phyloP scores from a whole-genome alignment of 2,888 invertebrate genomes.

The Rugalucina vietnamica region DNA sequence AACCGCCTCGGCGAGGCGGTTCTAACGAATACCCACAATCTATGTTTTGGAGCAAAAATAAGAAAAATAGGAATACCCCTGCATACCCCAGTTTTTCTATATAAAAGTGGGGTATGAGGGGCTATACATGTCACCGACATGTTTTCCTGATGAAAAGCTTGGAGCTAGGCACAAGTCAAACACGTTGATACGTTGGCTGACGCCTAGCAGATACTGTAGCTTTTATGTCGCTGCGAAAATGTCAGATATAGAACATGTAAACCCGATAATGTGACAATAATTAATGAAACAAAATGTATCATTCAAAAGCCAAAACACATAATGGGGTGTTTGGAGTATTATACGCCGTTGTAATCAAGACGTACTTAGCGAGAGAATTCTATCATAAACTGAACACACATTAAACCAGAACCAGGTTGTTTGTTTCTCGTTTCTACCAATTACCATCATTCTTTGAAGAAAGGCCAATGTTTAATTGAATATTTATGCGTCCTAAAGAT shows the following conservation, averaged over 20 bases:
- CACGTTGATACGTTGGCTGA: no score
- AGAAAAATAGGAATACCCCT: no score
- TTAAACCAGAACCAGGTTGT: slow-evolving; percentile 45
- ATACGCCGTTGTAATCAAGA: slow-evolving; percentile 6
- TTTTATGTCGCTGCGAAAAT: neutral
- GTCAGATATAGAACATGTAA: neutral
- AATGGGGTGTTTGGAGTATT: slow-evolving; percentile 28
- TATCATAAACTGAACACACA: slow-evolving; percentile 45
- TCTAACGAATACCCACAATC: no score
- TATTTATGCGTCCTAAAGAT: slow-evolving; percentile 61
- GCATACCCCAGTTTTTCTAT: no score
- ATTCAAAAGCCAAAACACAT: neutral
- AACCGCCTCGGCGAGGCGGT: no score
- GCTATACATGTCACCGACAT: no score
- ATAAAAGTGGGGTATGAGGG: no score
- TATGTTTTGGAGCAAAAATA: no score
- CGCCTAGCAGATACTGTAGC: no score
- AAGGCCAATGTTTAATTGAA: slow-evolving; percentile 63
- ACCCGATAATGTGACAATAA: neutral
- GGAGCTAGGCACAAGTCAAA: no score
- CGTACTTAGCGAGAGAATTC: neutral
- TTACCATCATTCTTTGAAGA: slow-evolving; percentile 41
- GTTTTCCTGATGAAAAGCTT: no score
- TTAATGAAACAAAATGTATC: neutral
- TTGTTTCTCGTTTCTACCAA: slow-evolving; percentile 44